Conservation (phyloP, 2,113 vertebrate species). For the Oncorhynchus nerka region DNA sequence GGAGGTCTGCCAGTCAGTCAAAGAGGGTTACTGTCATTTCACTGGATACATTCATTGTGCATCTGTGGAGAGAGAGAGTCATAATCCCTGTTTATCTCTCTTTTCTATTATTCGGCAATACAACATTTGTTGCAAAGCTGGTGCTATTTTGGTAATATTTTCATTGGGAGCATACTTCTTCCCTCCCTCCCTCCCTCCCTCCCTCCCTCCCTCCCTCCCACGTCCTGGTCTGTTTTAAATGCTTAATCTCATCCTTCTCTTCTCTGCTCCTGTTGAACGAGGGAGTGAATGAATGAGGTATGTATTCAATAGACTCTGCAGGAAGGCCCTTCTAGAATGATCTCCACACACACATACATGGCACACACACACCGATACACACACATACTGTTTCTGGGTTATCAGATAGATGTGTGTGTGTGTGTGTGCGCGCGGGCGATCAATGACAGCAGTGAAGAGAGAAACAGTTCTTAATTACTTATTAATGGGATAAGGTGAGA, state of each 20-base stretch:
- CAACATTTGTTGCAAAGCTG: conserved; percentile 45
- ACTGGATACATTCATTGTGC: neutral
- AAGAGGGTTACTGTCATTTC: neutral
- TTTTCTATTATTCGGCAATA: conserved; percentile 41
- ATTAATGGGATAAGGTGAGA: conserved; percentile 67
- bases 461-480: conserved; percentile 55
- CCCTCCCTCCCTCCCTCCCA: conserved; percentile 18
- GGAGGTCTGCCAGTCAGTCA: neutral
- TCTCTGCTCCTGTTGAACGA: conserved; percentile 51
- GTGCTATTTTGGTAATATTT: conserved; percentile 56
- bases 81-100: conserved; percentile 3
- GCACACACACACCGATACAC: neutral
- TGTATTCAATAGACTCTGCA: conserved; percentile 70
- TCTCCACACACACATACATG: conserved; percentile 48
- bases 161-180: conserved; percentile 48
- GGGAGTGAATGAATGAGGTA: conserved; percentile 38
- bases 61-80: neutral
- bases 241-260: conserved; percentile 53
- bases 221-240: conserved; percentile 55
- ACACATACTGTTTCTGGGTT: conserved; percentile 2
- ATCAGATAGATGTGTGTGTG: too few relatives aligned
- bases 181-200: too few relatives aligned
- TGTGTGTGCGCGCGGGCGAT: conserved; percentile 19
- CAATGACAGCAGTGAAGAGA: conserved; percentile 51
- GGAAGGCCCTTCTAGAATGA: conserved; percentile 60